These are phyloP conservation scores for Orthonyx spaldingii DNA, from an alignment of 2,113 vertebrate species.

Conservation along the genomic window DNA sequence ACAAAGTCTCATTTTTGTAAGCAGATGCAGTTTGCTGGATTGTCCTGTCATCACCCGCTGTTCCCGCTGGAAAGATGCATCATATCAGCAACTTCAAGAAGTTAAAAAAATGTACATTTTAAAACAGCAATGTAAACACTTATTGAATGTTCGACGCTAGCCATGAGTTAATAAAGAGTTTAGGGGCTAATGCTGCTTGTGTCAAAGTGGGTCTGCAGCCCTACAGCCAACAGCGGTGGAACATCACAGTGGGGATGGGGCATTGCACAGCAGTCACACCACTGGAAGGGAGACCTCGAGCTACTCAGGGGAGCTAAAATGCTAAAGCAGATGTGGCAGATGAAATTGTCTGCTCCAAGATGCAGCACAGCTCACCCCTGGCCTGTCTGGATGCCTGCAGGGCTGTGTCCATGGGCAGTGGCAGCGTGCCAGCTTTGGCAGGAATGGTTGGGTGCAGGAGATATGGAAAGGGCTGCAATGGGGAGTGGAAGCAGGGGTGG, in stretches of 20 bases:
- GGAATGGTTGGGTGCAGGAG: neutral
- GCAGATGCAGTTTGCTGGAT: constrained; percentile 46
- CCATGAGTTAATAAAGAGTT: neutral
- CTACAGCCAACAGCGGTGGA: neutral
- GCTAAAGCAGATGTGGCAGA: neutral
- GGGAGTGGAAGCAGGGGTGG: neutral
- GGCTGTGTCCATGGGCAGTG: neutral
- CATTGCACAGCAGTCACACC: neutral
- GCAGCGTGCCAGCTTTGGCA: neutral
- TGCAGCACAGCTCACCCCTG: neutral
- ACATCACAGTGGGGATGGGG: neutral
- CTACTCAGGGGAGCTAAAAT: neutral
- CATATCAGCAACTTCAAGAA: constrained; percentile 34
- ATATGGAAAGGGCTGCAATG: neutral
- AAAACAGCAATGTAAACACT: constrained; percentile 45
- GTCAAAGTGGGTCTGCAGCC: neutral
- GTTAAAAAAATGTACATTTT: neutral
- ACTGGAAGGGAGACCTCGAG: neutral
- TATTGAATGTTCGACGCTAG: neutral
- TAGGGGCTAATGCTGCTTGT: neutral
- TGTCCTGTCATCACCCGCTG: constrained; percentile 40
- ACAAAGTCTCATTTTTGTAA: constrained; percentile 65
- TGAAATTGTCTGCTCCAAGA: neutral
- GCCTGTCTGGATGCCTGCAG: neutral
- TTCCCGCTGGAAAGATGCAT: constrained; percentile 40